phyloP scores from a whole-genome alignment of 92 coral and sea anemone species.

The Siderastrea radians region DNA sequence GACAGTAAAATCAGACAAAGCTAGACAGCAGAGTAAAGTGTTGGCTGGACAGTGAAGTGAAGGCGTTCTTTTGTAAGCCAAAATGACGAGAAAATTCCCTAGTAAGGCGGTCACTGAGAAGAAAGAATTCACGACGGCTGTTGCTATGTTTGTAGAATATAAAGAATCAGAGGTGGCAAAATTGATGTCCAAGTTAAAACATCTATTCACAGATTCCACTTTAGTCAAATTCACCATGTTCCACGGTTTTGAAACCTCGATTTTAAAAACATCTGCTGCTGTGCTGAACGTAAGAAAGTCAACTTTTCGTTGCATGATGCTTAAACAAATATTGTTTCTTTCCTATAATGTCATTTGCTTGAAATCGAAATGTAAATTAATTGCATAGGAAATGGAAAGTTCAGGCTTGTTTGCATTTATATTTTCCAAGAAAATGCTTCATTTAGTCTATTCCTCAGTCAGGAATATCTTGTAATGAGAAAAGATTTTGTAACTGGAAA shows the following conservation, averaged over 20 bases:
- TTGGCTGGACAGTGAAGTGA: constrained; percentile 75
- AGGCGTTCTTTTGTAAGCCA: constrained; percentile 54
- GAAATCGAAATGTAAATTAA: no score
- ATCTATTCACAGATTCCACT: not conserved
- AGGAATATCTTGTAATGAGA: no score
- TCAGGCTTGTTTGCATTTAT: no score
- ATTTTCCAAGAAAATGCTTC: no score
- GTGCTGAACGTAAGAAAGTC: no score
- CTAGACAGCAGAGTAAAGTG: constrained; percentile 67
- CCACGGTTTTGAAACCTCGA: not conserved
- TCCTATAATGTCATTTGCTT: no score
- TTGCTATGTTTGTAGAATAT: constrained; percentile 14
- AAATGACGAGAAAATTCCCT: constrained; percentile 58
- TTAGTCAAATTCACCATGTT: not conserved
- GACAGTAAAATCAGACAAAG: constrained; percentile 71
- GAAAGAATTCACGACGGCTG: constrained; percentile 62
- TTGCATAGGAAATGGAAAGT: no score
- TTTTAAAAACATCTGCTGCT: no score
- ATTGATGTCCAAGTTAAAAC: constrained; percentile 47
- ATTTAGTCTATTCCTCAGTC: no score
- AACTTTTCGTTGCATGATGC: no score
- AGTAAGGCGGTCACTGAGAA: constrained; percentile 54
- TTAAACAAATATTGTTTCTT: no score
- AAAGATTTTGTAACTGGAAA: no score
- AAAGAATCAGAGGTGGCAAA: not conserved